phyloP scores from a whole-genome alignment of 2,888 invertebrate genomes.

The Carabus problematicus region DNA sequence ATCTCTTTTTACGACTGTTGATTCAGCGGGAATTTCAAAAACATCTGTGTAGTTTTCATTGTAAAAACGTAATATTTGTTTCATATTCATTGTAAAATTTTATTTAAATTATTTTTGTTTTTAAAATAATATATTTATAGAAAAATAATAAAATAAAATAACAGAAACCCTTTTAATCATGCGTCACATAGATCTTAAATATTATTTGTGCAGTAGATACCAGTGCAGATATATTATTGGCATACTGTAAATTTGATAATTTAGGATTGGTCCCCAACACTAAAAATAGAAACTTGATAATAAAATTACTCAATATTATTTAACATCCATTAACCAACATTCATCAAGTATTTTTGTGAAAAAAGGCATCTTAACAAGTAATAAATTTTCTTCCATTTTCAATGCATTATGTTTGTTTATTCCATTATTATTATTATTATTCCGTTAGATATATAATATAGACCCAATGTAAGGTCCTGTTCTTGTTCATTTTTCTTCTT shows the following conservation, averaged over 20 bases:
- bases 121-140: constrained; percentile 24
- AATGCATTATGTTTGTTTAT: constrained; percentile 14
- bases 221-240: constrained; percentile 16
- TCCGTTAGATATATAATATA: background rate
- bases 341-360: constrained; percentile 31
- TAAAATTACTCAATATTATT: constrained; percentile 14
- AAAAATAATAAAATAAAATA: constrained; percentile 5
- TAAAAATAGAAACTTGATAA: constrained; percentile 11
- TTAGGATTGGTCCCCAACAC: constrained; percentile 22
- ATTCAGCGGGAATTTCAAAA: constrained; percentile 26
- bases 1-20: constrained; percentile 6
- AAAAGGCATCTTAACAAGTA: constrained; percentile 9
- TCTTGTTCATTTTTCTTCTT: background rate
- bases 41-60: background rate
- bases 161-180: background rate
- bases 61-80: too few species aligned
- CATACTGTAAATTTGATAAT: constrained; percentile 8
- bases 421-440: background rate
- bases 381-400: constrained; percentile 4
- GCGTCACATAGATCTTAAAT: constrained; percentile 1
- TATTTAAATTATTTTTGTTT: too few species aligned
- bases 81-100: too few species aligned
- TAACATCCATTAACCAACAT: constrained; percentile 21
- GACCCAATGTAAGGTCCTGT: constrained; percentile 11
- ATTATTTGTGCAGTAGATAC: constrained; percentile 21